Percentiles rank a stretch among this genome's conserved stretches.
These are phyloP conservation scores for Pan paniscus DNA, from an alignment of 2,113 vertebrate species.

Conservation along the genomic window DNA sequence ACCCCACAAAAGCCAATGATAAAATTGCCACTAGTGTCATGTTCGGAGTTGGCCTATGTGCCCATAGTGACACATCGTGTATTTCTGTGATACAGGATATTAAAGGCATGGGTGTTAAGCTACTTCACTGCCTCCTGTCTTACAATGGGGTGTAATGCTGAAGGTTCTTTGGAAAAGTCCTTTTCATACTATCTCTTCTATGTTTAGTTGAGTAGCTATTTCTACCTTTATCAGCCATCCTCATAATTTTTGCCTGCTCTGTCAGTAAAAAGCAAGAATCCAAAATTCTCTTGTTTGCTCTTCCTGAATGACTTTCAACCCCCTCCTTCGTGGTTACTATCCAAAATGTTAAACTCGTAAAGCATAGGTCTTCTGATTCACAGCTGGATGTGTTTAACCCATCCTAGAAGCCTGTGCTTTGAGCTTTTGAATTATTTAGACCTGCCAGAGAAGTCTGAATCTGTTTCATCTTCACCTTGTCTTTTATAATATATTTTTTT, in stretches of 20 bases:
- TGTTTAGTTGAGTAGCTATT: conserved; percentile 51
- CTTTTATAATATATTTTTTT: conserved; percentile 79
- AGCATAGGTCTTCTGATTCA: conserved; percentile 73
- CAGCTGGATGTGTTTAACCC: conserved; percentile 77
- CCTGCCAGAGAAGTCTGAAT: conserved; percentile 80
- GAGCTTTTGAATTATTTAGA: conserved; percentile 86
- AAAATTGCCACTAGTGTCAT: background rate
- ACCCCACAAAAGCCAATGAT: background rate
- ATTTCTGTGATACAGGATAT: background rate
- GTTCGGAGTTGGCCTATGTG: background rate
- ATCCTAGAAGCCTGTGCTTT: conserved; percentile 78
- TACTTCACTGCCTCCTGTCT: background rate
- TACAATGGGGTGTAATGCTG: background rate
- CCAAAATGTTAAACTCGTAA: conserved; percentile 75
- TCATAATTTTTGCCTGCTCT: background rate
- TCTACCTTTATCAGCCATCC: background rate
- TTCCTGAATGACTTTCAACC: conserved; percentile 15
- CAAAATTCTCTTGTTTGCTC: background rate
- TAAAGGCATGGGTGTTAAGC: background rate
- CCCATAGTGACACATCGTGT: background rate
- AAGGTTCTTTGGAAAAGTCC: conserved; percentile 9
- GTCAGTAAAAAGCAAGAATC: conserved; percentile 10
- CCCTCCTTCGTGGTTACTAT: conserved; percentile 59
- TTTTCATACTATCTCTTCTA: background rate
- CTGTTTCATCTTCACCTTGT: conserved; percentile 83